Base-by-base conservation (phyloP, 2,113 vertebrate genomes). In the Mixornis gularis region DNA sequence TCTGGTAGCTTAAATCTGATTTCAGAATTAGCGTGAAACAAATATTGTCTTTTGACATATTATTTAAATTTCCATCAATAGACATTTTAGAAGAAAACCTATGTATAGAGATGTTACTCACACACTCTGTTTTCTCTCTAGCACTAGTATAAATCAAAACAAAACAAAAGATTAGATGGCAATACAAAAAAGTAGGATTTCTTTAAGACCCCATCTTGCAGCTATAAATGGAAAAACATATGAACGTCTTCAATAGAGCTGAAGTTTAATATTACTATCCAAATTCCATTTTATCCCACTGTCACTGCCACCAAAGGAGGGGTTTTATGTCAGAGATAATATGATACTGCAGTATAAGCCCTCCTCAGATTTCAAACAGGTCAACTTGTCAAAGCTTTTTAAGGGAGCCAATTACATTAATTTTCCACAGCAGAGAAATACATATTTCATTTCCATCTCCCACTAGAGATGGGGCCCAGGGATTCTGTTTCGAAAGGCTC, bases 381-480 rank as follows among this genome's bases (percentile, higher is more conserved):
- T 98, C 97, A 98, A 97, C 97, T 98, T 97, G 98, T 98, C 97
- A 98, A 97, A 98, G 98, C 98, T 97, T 98, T 98, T 98, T 98
- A 97, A 97, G 97, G 94, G 95, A 98, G 97, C 97, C 98, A 98
- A 98, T 98, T 98, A 98, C 98, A 98, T 98, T 98, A 98, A 98
- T 98, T 98, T 98, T 98, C 98, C 97, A 97, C 98, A 98, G 98
- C 97, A 97, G 97, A 98, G 98, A 98, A 97, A 98, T 98, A 98
- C 98, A 98, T 98, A 98, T 98, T 98, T 98, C 98, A 98, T 99
- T 99, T 98, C 98, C 98, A 98, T 98, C 98, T 98, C 98, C 98
- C 98, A 98, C 98, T 97, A 98, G 98, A 97, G 97, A 98, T 97
- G 97, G 98, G 97, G 98, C 98, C 98, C 98, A 97, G 98, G 98